These are phyloP conservation scores for Ectobius pallidus DNA, from an alignment of 2,888 invertebrate species.

Conservation along the genomic window DNA sequence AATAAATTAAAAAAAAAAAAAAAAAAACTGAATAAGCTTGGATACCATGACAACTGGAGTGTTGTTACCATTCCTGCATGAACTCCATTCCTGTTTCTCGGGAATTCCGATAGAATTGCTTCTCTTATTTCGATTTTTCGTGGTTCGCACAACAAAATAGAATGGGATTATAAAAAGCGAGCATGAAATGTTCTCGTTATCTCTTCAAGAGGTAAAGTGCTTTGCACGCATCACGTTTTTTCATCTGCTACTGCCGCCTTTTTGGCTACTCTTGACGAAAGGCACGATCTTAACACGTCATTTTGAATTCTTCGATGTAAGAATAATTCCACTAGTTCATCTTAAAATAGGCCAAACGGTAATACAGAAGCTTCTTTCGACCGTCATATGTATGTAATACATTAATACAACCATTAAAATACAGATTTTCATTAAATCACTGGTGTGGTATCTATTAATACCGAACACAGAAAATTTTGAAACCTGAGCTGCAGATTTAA, in stretches of 20 bases:
- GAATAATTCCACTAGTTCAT: no score
- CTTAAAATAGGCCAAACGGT: no score
- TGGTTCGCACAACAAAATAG: neutral
- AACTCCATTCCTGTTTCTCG: neutral
- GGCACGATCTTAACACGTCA: slow-evolving; percentile 6
- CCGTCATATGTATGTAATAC: no score
- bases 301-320: neutral
- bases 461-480: no score
- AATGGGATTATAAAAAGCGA: neutral
- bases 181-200: slow-evolving; percentile 8
- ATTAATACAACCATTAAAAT: no score
- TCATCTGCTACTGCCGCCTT: neutral
- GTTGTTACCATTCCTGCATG: neutral
- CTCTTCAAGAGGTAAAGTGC: neutral
- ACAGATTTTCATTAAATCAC: no score
- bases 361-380: no score
- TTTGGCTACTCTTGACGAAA: slow-evolving; percentile 5
- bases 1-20: no score
- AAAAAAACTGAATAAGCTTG: neutral
- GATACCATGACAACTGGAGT: neutral
- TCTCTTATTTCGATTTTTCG: slow-evolving; percentile 12
- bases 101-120: neutral
- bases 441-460: no score
- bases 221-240: slow-evolving; percentile 12
- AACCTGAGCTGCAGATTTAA: no score